These are phyloP conservation scores for Aphis craccivora DNA, from an alignment of 1,140 invertebrate species.

Conservation along the genomic window DNA sequence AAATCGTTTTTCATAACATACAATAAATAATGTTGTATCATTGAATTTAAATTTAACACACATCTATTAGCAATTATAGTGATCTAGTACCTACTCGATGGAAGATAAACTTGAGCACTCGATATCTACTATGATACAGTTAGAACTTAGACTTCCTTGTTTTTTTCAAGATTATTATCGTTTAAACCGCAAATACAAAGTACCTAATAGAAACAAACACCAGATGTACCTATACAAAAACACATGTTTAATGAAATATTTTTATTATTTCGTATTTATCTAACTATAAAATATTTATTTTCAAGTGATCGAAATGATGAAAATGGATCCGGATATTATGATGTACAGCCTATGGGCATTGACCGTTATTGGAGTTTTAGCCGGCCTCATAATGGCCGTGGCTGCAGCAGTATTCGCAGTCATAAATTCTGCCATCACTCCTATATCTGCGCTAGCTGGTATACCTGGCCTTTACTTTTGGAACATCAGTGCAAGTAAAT, in stretches of 20 bases:
- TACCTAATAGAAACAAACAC: background rate
- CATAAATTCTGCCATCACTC: conserved; percentile 79
- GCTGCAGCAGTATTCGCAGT: conserved; percentile 77
- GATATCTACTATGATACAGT: background rate
- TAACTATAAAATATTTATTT: conserved; percentile 20
- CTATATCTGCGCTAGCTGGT: conserved; percentile 75
- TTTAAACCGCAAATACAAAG: background rate
- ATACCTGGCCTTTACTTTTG: conserved; percentile 81
- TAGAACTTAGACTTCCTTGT: background rate
- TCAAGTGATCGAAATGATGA: conserved; percentile 70
- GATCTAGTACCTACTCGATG: no score
- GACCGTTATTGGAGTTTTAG: conserved; percentile 72
- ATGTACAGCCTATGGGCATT: conserved; percentile 76
- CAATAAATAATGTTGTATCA: no score
- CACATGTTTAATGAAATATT: background rate
- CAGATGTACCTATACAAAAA: background rate
- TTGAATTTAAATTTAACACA: no score
- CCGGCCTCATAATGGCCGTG: conserved; percentile 73
- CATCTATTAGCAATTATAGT: no score
- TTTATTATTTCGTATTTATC: background rate
- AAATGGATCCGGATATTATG: conserved; percentile 72
- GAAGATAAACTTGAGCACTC: no score
- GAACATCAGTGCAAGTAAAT: conserved; percentile 78
- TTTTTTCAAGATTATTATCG: background rate
- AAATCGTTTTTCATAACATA: no score